phyloP scores from a whole-genome alignment of 1,140 invertebrate genomes.

The Euglossa dilemma region DNA sequence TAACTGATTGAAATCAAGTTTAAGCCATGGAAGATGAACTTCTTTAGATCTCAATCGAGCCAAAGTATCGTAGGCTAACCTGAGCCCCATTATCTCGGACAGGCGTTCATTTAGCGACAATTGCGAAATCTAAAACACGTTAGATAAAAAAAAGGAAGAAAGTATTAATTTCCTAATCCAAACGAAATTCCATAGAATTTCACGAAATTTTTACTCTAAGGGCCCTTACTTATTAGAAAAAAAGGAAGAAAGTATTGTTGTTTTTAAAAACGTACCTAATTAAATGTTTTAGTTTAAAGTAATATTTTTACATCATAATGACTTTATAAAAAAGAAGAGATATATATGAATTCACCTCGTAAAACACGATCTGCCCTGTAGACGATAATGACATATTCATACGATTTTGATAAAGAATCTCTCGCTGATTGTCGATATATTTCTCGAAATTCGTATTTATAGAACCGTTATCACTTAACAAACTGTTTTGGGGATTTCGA shows the following conservation, averaged over 20 bases:
- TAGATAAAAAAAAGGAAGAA: not conserved
- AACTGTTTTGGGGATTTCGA: conserved; percentile 35
- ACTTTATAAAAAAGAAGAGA: conserved; percentile 4
- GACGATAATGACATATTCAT: conserved; percentile 56
- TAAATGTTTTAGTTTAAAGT: not conserved
- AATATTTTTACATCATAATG: conserved; percentile 17
- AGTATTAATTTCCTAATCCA: too few species aligned
- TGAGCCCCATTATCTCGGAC: conserved; percentile 68
- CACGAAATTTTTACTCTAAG: too few species aligned
- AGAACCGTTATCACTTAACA: conserved; percentile 23
- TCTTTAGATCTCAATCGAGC: conserved; percentile 47
- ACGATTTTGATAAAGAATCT: conserved; percentile 43
- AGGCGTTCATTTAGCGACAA: conserved; percentile 69
- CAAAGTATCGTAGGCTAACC: conserved; percentile 72
- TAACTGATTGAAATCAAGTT: conserved; percentile 60
- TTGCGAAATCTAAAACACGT: conserved; percentile 62
- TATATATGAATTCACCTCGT: conserved; percentile 47
- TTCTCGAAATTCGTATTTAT: conserved; percentile 51
- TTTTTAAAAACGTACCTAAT: conserved; percentile 24
- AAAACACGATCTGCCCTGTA: conserved; percentile 53
- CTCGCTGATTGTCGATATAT: conserved; percentile 59
- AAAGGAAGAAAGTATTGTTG: not conserved
- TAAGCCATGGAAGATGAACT: conserved; percentile 65
- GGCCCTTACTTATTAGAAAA: too few species aligned
- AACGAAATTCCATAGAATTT: too few species aligned